Conservation (phyloP, 2,888 invertebrate species). For the Synergus laeviventris region DNA sequence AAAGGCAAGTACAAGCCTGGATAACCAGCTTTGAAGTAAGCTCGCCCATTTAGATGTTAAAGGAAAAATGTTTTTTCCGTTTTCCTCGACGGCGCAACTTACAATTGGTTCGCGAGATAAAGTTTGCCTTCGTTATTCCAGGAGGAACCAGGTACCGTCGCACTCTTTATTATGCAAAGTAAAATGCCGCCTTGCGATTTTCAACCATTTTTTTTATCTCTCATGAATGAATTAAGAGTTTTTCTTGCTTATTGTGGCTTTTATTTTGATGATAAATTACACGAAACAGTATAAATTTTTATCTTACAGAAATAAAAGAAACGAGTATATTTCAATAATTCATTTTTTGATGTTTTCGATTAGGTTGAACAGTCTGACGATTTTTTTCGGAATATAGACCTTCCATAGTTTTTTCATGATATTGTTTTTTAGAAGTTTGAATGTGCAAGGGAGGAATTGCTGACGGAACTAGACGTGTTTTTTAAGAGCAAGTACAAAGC, state of each 20-base stretch:
- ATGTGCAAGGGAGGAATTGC: conserved; percentile 7
- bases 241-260: conserved; percentile 10
- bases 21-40: conserved; percentile 73
- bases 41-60: conserved; percentile 68
- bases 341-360: no score
- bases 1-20: conserved; percentile 57
- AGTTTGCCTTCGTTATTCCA: conserved; percentile 64
- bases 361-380: no score
- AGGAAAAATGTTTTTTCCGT: conserved; percentile 71
- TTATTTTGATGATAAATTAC: conserved; percentile 12
- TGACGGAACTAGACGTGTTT: conserved; percentile 19
- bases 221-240: conserved; percentile 37
- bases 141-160: conserved; percentile 46
- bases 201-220: conserved; percentile 37
- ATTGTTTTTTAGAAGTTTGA: background rate
- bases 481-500: conserved; percentile 40
- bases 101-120: conserved; percentile 66
- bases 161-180: conserved; percentile 58
- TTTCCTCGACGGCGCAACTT: conserved; percentile 61
- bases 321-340: background rate
- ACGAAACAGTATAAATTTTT: background rate
- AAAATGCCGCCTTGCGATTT: conserved; percentile 50
- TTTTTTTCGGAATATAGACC: no score
- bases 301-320: background rate
- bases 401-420: background rate